These are phyloP conservation scores for Polyergus mexicanus DNA, from an alignment of 1,140 invertebrate genomes.

Conservation along the genomic window DNA sequence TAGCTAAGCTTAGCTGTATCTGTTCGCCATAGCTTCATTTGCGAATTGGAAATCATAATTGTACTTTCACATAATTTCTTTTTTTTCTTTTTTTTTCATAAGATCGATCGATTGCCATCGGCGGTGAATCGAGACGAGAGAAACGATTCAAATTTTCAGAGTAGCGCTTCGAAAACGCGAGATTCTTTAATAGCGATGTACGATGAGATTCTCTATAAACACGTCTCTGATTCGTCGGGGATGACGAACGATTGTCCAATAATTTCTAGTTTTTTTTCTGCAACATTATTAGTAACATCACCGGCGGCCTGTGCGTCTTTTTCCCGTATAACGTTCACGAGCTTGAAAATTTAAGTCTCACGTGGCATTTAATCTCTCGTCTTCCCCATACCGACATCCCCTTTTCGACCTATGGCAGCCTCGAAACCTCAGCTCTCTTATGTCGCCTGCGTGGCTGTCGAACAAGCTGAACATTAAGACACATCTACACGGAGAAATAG, in stretches of 20 bases:
- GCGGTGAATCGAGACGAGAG: neutral
- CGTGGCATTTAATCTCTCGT: conserved; percentile 53
- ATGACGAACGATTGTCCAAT: conserved; percentile 34
- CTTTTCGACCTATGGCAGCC: conserved; percentile 48
- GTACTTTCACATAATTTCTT: conserved; percentile 3
- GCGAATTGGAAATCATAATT: conserved; percentile 44
- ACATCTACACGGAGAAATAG: conserved; percentile 81
- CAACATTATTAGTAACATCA: conserved; percentile 43
- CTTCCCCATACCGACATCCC: conserved; percentile 43
- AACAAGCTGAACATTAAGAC: conserved; percentile 80
- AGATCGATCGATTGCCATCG: neutral
- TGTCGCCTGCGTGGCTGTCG: conserved; percentile 53
- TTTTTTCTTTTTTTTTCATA: neutral
- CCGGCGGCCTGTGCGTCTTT: conserved; percentile 41
- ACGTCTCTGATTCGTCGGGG: neutral
- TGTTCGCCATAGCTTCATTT: conserved; percentile 14
- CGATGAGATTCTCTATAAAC: neutral
- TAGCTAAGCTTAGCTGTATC: conserved; percentile 50
- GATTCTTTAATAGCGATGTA: neutral
- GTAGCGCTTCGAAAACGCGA: neutral
- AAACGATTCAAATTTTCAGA: neutral
- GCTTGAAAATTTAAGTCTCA: conserved; percentile 47
- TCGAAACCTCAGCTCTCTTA: conserved; percentile 45
- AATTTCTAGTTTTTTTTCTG: neutral
- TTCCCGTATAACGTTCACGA: conserved; percentile 15